Conservation (phyloP, 2,888 invertebrate species). For the Caenorhabditis uteleia region DNA sequence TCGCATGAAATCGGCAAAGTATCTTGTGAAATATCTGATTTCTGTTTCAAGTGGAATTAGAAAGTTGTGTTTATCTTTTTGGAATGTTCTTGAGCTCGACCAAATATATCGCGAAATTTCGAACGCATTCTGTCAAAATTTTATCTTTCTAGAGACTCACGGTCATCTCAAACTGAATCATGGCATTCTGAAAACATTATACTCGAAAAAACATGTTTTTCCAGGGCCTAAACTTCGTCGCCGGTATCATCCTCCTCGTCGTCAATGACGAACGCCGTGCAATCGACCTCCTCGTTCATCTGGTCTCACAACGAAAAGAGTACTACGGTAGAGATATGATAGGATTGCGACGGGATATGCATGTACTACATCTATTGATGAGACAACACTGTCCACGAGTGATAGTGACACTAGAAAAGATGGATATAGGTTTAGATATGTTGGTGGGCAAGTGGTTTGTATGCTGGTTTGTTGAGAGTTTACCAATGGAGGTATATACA, state of each 20-base stretch:
- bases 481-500: slow-evolving; percentile 54
- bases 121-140: too few species aligned
- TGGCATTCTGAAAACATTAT: too few species aligned
- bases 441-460: slow-evolving; percentile 55
- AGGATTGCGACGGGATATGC: slow-evolving; percentile 48
- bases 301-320: slow-evolving; percentile 36
- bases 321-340: slow-evolving; percentile 49
- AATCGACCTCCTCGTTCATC: slow-evolving; percentile 45
- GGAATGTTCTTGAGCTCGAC: too few species aligned
- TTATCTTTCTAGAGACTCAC: too few species aligned
- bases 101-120: too few species aligned
- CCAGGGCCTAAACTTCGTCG: slow-evolving; percentile 53
- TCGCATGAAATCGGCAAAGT: too few species aligned
- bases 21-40: too few species aligned
- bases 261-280: slow-evolving; percentile 43
- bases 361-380: slow-evolving; percentile 40
- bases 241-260: slow-evolving; percentile 45
- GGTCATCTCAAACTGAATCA: too few species aligned
- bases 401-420: slow-evolving; percentile 24
- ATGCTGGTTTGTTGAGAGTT: slow-evolving; percentile 52
- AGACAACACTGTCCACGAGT: slow-evolving; percentile 37
- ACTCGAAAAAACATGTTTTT: too few species aligned
- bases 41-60: too few species aligned
- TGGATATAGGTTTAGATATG: slow-evolving; percentile 49
- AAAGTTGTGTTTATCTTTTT: too few species aligned